Evolutionary conservation across 2,888 invertebrate species (phyloP), one percentile per base, ranked within the genome.

Genomic region (Athetis lepigone): DNA sequence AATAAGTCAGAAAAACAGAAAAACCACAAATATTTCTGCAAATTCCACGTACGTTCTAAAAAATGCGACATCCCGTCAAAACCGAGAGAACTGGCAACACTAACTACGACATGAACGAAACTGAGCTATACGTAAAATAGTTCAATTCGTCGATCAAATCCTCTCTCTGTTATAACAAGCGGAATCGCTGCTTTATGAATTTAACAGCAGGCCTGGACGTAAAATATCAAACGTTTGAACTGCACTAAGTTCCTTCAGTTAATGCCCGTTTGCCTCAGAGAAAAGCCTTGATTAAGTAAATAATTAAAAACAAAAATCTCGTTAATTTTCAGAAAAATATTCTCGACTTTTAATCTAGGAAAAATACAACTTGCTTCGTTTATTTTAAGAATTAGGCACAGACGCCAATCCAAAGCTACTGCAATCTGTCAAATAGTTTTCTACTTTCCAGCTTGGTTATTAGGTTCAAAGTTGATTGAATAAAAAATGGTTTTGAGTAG

Each of bases 141-240:
- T 60, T 54, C 46, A 47, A 65, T 74, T 65, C 39, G 50, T 43
- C 46, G 56, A 50, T 58, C 43, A 51, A 52, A 23, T 33, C 25
- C 25, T 68, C 47, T 25, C 50, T 16, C 29, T 52, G 37, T 11
- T 21, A 21, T 8, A 40, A 45, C 29, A 19, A 52, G 36, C 11
- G 3, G 29, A 18, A 37, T 51, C 19, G 36, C 33, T 7, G 21
- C 25, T 70, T 63, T 70, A 56, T 49, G 49, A 63, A 56, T 64
- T 50, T 45, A 70, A 63, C 64, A 63, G 43, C 71, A 25, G 65
- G 49, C 7, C 39, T 18, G 49, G 8, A 55, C 63, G 70, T 70
- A 56, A 68, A 68, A 70, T 23, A 55, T 45, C 25, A 23, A 70
- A 63, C 33, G 18, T 18, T n/a, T 8, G 18, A 36, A 40, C 37